Base-by-base conservation (phyloP, 1,140 invertebrate species). In the Pemphigus obesinymphae region DNA sequence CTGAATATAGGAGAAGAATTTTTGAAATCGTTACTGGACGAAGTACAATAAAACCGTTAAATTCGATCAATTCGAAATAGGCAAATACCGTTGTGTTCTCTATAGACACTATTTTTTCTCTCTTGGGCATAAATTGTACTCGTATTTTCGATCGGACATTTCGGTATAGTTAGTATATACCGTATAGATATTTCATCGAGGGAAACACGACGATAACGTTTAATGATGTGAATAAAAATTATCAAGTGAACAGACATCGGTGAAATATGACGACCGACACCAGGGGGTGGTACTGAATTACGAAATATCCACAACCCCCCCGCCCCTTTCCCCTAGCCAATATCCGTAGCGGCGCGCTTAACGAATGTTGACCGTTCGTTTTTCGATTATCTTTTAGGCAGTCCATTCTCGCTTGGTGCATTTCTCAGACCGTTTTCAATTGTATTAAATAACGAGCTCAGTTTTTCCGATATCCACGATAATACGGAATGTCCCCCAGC, bases 351-450 rank as follows among this genome's bases (percentile, higher is more conserved):
- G n/a, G 50, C 13, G n/a, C 13, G 75, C 23, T 37, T 40, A 55
- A 78, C 34, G 20, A 78, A 75, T 58, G 34, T 78, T 78, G 75
- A 78, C 50, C 75, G 15, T 78, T 78, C 50, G 53, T 78, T 78
- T 78, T 55, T 78, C 75, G 48, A 78, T 78, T 78, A 78, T 78
- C 75, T 78, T 58, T 58, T 55, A 78, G 50, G 50, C 75, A 23
- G 48, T 78, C 75, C 10, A 78, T 78, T 78, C 53, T 58, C 72
- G 20, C 34, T n/a, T 53, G 43, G 23, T 75, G 29, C 17, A 10
- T 73, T 73, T 31, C 70, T 48, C 66, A 13, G 37, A 23, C 34
- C 37, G 48, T 55, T 78, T 55, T 78, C 75, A 55, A 53, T 78
- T 17, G 48, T 78, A 55, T 78, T 58, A 78, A 78, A 78, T 78